Conservation (phyloP, 2,797 vertebrate species). For the Tolypeutes matacus region DNA sequence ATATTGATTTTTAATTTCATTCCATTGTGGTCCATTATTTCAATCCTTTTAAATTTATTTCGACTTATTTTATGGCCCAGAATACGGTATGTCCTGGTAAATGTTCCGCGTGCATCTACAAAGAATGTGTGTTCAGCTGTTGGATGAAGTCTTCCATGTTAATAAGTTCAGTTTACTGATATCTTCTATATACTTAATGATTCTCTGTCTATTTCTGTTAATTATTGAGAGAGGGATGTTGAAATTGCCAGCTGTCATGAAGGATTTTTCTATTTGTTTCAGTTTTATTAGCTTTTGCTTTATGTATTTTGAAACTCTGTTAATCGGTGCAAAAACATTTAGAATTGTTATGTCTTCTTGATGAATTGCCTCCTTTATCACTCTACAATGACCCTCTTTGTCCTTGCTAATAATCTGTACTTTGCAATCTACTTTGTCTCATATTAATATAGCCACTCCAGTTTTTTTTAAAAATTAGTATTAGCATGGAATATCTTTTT, state of each 20-base stretch:
- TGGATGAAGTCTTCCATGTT: neutral
- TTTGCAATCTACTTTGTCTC: constrained; percentile 3
- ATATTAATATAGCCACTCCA: neutral
- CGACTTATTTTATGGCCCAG: neutral
- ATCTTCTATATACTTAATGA: neutral
- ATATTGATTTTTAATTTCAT: constrained; percentile 20
- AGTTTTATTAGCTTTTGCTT: neutral
- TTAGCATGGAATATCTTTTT: neutral
- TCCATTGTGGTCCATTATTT: neutral
- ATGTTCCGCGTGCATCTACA: neutral
- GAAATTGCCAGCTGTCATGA: neutral
- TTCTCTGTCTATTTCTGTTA: neutral
- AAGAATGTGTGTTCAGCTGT: neutral
- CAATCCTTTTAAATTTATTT: neutral
- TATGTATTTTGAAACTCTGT: constrained; percentile 21
- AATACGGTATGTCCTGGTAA: neutral
- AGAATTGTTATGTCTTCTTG: neutral
- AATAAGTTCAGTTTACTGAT: neutral
- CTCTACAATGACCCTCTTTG: constrained; percentile 31
- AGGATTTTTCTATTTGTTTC: neutral
- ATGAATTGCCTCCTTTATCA: neutral
- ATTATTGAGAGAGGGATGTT: neutral
- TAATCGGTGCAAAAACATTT: constrained; percentile 4
- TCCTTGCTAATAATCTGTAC: neutral
- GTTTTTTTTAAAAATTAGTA: neutral